phyloP scores from a whole-genome alignment of 2,797 vertebrate species.

The Galagoides demidoff region DNA sequence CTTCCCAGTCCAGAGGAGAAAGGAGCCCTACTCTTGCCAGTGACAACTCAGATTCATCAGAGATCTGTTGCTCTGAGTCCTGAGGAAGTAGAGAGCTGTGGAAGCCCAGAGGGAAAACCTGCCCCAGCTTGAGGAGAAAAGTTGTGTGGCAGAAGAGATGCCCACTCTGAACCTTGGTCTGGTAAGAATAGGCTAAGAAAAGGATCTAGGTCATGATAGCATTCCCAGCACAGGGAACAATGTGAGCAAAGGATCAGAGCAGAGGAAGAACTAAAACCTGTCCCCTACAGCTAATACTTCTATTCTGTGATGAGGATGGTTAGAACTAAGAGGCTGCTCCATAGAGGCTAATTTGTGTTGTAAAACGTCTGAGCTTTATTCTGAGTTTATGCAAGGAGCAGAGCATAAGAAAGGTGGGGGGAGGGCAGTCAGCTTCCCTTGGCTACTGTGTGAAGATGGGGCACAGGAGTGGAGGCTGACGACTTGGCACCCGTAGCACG shows the following conservation, averaged over 20 bases:
- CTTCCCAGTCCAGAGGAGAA: neutral
- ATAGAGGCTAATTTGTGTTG: neutral
- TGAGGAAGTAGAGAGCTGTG: neutral
- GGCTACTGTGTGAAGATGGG: neutral
- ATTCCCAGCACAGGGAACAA: neutral
- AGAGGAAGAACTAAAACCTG: neutral
- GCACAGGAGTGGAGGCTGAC: neutral
- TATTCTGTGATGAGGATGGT: neutral
- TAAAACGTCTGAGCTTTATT: constrained; percentile 9
- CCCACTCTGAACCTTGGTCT: neutral
- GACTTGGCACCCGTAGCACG: too few species aligned
- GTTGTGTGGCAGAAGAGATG: neutral
- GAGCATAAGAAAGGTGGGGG: neutral
- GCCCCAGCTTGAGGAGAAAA: neutral
- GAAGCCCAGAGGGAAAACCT: neutral
- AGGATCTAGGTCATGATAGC: neutral
- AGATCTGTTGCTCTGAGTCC: neutral
- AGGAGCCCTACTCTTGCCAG: neutral
- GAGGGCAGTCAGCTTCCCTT: neutral
- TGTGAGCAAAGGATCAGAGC: neutral
- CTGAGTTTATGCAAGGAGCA: neutral
- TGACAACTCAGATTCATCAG: neutral
- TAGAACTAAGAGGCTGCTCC: neutral
- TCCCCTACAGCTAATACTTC: neutral
- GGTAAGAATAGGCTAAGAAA: neutral